Evolutionary conservation across 2,888 invertebrate species (phyloP).

Genomic region (Heliconius aoede): DNA sequence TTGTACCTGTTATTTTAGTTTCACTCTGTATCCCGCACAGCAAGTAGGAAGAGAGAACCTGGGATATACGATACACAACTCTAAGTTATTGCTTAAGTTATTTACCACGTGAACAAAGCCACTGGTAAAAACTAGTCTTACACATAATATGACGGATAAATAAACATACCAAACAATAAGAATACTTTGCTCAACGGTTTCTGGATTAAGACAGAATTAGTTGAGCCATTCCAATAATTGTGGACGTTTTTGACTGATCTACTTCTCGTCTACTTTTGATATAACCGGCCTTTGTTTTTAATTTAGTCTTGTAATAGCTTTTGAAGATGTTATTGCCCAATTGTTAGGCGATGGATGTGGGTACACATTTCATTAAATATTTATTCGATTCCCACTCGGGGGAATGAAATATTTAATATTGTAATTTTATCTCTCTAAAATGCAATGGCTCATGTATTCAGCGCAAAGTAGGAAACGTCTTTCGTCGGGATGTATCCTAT

Average conservation of each 20-base stretch:
- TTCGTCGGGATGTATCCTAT: no score
- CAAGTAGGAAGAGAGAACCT: not conserved
- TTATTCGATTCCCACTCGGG: not conserved
- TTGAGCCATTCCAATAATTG: constrained; percentile 2
- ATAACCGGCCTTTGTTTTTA: not conserved
- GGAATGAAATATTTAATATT: no score
- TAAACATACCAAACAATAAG: not conserved
- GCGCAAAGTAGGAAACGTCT: not conserved
- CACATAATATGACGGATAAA: no score
- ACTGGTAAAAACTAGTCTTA: no score
- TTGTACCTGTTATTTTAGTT: not conserved
- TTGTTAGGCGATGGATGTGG: no score
- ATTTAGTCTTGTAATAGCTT: not conserved
- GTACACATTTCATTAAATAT: no score
- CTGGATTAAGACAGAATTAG: constrained; percentile 22
- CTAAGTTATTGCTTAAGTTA: no score
- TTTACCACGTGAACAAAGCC: no score
- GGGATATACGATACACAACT: no score
- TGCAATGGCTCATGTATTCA: not conserved
- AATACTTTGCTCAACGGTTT: constrained; percentile 12
- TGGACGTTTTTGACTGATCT: not conserved
- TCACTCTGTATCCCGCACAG: not conserved
- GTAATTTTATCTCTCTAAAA: no score
- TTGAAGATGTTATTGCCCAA: no score
- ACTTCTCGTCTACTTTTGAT: not conserved